Percentiles rank a stretch among this genome's conserved stretches.
Evolutionary conservation across 2,797 vertebrate species (phyloP).

Genomic region (Sebastiscus albofasciatus): DNA sequence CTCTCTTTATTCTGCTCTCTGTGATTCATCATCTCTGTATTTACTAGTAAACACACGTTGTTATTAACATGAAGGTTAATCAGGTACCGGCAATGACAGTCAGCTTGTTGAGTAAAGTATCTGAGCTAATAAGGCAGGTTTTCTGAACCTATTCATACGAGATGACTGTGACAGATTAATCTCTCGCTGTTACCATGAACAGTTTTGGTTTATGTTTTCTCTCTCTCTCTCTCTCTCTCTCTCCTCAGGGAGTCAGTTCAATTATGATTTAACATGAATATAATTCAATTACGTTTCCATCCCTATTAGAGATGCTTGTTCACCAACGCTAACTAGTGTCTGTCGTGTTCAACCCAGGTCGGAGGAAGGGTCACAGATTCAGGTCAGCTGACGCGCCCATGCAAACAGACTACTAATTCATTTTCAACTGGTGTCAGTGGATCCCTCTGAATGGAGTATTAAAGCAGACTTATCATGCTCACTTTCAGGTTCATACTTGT

Average conservation of each 20-base stretch:
- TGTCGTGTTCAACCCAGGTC: background rate
- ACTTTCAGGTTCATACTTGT: background rate
- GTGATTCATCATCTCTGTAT: background rate
- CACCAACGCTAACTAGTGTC: background rate
- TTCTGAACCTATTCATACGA: conserved; percentile 7
- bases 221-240: background rate
- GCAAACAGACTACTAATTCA: background rate
- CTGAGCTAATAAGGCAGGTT: background rate
- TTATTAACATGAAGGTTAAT: conserved; percentile 17
- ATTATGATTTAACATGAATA: background rate
- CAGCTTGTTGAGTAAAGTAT: background rate
- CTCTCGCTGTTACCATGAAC: background rate
- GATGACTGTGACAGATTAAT: conserved; percentile 22
- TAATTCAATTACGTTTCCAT: background rate
- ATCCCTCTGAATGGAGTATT: no score
- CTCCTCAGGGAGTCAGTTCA: background rate
- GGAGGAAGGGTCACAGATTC: background rate
- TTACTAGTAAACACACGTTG: background rate
- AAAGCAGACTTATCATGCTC: background rate
- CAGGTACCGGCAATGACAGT: background rate
- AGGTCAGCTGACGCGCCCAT: background rate
- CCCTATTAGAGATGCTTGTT: background rate
- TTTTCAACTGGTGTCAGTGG: background rate
- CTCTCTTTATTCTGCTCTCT: background rate
- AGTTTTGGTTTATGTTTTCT: background rate